Conservation (phyloP, 2,113 vertebrate genomes). For the Centropristis striata region DNA sequence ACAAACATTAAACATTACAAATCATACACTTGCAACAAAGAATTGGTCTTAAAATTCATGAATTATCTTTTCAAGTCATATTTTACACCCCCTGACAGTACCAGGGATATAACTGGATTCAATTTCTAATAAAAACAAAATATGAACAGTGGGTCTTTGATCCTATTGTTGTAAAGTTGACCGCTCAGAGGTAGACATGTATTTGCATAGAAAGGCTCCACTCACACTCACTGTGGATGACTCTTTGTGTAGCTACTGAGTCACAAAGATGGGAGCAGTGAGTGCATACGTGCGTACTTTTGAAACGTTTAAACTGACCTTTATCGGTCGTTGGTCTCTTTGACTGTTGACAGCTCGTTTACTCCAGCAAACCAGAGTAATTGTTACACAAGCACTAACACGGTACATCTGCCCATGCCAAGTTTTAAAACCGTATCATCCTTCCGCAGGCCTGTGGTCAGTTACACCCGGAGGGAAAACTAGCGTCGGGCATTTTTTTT, state of each 20-base stretch:
- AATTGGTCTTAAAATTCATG: too few species aligned
- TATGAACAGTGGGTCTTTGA: background rate
- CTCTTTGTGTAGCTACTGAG: background rate
- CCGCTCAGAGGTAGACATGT: too few species aligned
- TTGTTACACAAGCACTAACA: background rate
- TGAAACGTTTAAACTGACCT: background rate
- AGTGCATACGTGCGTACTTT: background rate
- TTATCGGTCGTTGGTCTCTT: background rate
- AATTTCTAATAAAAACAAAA: background rate
- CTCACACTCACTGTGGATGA: background rate
- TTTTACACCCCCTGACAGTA: too few species aligned
- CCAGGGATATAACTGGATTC: background rate
- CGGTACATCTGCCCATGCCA: too few species aligned
- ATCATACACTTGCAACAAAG: background rate
- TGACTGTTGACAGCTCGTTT: background rate
- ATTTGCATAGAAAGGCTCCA: constrained; percentile 14
- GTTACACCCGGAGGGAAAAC: constrained; percentile 11
- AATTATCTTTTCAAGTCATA: too few species aligned
- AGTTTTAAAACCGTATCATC: background rate
- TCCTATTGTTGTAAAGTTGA: background rate
- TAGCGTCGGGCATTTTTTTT: background rate
- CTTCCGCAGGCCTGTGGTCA: constrained; percentile 38
- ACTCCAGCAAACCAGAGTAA: background rate
- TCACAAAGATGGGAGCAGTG: background rate
- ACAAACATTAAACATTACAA: background rate